phyloP scores from a whole-genome alignment of 1,140 invertebrate genomes.

The Lepidurus couesii region DNA sequence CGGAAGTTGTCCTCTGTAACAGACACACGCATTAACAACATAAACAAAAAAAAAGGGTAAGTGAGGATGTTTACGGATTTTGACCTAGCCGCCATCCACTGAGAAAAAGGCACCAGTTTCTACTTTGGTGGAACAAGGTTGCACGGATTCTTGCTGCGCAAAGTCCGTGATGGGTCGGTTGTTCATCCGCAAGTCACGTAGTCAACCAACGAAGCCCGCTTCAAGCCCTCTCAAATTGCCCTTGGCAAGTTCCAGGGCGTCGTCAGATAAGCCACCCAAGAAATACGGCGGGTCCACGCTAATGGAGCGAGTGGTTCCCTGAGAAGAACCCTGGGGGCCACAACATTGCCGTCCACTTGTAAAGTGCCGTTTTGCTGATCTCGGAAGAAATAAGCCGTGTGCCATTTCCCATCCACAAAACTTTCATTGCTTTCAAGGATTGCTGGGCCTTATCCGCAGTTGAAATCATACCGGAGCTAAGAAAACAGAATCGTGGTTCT shows the following conservation, averaged over 20 bases:
- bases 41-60: not conserved
- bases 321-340: slow-evolving; percentile 51
- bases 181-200: slow-evolving; percentile 69
- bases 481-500: not conserved
- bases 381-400: slow-evolving; percentile 59
- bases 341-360: slow-evolving; percentile 58
- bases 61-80: slow-evolving; percentile 51
- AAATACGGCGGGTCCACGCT: slow-evolving; percentile 66
- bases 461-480: slow-evolving; percentile 63
- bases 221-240: slow-evolving; percentile 49
- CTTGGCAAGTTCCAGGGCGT: slow-evolving; percentile 37
- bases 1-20: slow-evolving; percentile 61
- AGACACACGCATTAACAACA: slow-evolving; percentile 28
- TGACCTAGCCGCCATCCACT: slow-evolving; percentile 60
- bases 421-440: slow-evolving; percentile 49
- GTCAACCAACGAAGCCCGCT: slow-evolving; percentile 75
- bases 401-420: slow-evolving; percentile 84
- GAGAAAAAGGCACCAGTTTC: slow-evolving; percentile 88
- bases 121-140: slow-evolving; percentile 71
- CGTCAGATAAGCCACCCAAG: slow-evolving; percentile 62
- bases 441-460: slow-evolving; percentile 64
- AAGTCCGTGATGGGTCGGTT: slow-evolving; percentile 57
- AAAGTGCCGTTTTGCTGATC: slow-evolving; percentile 55
- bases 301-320: slow-evolving; percentile 51
- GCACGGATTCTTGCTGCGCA: slow-evolving; percentile 53